phyloP scores from a whole-genome alignment of 2,888 invertebrate species.

The Amiota mariae region DNA sequence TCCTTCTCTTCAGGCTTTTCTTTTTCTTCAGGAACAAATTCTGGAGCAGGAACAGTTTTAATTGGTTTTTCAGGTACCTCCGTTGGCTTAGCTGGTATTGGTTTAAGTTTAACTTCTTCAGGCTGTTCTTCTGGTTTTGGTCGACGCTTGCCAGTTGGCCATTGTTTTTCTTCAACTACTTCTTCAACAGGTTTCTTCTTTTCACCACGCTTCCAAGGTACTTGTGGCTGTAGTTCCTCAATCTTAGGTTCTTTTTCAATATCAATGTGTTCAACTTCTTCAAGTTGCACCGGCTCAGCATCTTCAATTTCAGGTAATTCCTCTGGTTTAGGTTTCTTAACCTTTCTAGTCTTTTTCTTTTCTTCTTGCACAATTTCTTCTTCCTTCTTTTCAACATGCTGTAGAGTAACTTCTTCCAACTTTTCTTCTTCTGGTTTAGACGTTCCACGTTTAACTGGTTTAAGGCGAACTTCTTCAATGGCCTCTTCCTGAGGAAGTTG shows the following conservation, averaged over 20 bases:
- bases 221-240: slow-evolving; percentile 62
- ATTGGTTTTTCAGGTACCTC: slow-evolving; percentile 63
- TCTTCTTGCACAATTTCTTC: slow-evolving; percentile 64
- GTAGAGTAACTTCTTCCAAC: slow-evolving; percentile 63
- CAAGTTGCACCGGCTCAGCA: slow-evolving; percentile 63
- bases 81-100: slow-evolving; percentile 68
- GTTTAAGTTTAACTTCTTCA: slow-evolving; percentile 72
- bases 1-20: slow-evolving; percentile 61
- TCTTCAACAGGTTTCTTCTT: slow-evolving; percentile 72
- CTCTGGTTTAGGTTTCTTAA: slow-evolving; percentile 65
- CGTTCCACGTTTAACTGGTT: slow-evolving; percentile 70
- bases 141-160: slow-evolving; percentile 72
- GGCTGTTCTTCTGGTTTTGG: slow-evolving; percentile 74
- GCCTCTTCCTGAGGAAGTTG: slow-evolving; percentile 70
- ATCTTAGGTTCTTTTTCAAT: slow-evolving; percentile 63
- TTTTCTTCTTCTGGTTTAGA: slow-evolving; percentile 62
- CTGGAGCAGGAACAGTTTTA: slow-evolving; percentile 62
- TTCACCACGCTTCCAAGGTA: slow-evolving; percentile 71
- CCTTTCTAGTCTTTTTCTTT: slow-evolving; percentile 62
- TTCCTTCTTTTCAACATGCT: slow-evolving; percentile 68
- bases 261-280: slow-evolving; percentile 69
- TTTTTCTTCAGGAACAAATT: slow-evolving; percentile 64
- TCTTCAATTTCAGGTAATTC: slow-evolving; percentile 69
- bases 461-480: slow-evolving; percentile 75
- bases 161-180: slow-evolving; percentile 69